Evolutionary conservation across 2,113 vertebrate genomes (phyloP), one percentile per base, ranked within the genome.

Genomic region (Mastomys natalensis): DNA sequence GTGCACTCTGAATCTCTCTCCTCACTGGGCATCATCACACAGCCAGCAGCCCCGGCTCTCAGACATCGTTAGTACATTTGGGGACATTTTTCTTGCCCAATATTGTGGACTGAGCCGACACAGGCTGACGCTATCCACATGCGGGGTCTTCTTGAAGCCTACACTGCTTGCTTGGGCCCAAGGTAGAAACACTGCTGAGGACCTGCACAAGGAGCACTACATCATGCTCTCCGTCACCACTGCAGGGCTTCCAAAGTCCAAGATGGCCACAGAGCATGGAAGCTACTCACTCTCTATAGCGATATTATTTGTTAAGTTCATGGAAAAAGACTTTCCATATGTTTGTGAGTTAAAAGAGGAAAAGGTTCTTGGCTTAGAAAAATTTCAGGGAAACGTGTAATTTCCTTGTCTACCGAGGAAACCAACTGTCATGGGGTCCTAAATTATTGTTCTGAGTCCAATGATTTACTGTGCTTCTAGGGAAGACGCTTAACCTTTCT

Each of bases 341-440:
- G 55, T 53, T 51, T 94, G 48, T 22, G 73, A 91, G 43, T 85
- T 96, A 76, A 93, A 66, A 64, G 37, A 85, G n/a, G 29, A 74
- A 60, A 85, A 85, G 58, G 74, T 81, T 96, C 68, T 78, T 96
- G 91, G 51, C 45, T 91, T 88, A 92, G 51, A 94, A 89, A 85
- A 94, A 88, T 93, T 95, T 95, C 76, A 89, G 72, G 86, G 76
- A 97, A 96, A 93, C 73, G 81, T 93, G 90, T 80, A 64, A 90
- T 96, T 95, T 95, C 95, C 95, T 94, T 45, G 62, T 93, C 88
- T 96, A 92, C 70, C 43, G 92, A 91, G 84, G 87, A 95, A 97
- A 92, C 89, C n/a, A 91, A 93, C 68, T 92, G 87, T 95, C 89
- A 93, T 29, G 70, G 53, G 43, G 64, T 37, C 51, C 73, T 31